A percentile compares a stretch with the other conserved stretches of the same genome.
phyloP scores from a whole-genome alignment of 2,113 vertebrate species.

The Protobothrops flavoviridis region DNA sequence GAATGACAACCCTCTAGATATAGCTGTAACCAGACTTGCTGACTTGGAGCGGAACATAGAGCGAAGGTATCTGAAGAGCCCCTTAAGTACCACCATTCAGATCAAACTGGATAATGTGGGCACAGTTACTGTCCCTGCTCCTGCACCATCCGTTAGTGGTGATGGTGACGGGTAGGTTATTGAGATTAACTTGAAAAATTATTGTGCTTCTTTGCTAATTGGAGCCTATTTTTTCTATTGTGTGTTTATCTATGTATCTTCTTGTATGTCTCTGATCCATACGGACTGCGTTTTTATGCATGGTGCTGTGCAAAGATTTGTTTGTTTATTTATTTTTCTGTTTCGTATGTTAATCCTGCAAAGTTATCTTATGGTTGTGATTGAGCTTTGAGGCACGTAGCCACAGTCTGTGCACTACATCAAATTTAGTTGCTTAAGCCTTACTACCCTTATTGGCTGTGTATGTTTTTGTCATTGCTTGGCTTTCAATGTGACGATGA shows the following conservation, averaged over 20 bases:
- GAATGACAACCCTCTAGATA: slow-evolving; percentile 99
- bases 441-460: slow-evolving; percentile 79
- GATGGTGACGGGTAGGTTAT: slow-evolving; percentile 99
- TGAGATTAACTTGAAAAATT: slow-evolving; percentile 90
- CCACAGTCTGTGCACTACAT: slow-evolving; percentile 83
- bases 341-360: slow-evolving; percentile 77
- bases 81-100: slow-evolving; percentile 99
- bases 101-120: slow-evolving; percentile 99
- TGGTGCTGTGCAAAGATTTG: slow-evolving; percentile 79
- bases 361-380: slow-evolving; percentile 80
- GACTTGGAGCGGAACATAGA: slow-evolving; percentile 99
- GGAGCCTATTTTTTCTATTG: slow-evolving; percentile 85
- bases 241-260: slow-evolving; percentile 83
- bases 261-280: slow-evolving; percentile 80
- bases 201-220: slow-evolving; percentile 90
- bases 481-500: slow-evolving; percentile 81
- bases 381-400: slow-evolving; percentile 82
- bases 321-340: slow-evolving; percentile 55
- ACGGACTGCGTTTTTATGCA: slow-evolving; percentile 80
- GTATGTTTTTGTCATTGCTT: slow-evolving; percentile 82
- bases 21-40: slow-evolving; percentile 97
- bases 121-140: slow-evolving; percentile 99
- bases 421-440: slow-evolving; percentile 82
- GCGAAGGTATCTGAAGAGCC: slow-evolving; percentile 99
- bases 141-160: slow-evolving; percentile 99